These are phyloP conservation scores for Clarias batrachus DNA, from an alignment of 2,113 vertebrate genomes.

Conservation along the genomic window DNA sequence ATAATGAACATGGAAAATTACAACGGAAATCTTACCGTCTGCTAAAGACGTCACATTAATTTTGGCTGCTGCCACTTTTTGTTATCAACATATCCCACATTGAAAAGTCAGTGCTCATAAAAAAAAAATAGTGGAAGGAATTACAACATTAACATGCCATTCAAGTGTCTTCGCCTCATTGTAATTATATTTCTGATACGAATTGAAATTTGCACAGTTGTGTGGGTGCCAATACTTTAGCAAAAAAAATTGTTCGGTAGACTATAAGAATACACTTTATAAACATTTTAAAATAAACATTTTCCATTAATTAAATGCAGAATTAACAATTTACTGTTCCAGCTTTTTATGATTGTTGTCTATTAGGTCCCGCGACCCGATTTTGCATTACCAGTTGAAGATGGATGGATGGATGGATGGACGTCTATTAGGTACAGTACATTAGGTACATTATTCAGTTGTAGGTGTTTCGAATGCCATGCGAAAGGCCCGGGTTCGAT, in stretches of 20 bases:
- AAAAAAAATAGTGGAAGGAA: background rate
- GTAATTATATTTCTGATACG: background rate
- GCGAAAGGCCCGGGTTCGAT: too few relatives aligned
- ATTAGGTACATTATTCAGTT: too few relatives aligned
- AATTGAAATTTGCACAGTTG: background rate
- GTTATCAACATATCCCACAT: background rate
- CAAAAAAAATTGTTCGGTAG: background rate
- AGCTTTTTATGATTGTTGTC: background rate
- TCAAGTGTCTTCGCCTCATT: background rate
- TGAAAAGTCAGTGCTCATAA: background rate
- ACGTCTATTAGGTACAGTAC: too few relatives aligned
- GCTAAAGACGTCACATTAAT: background rate
- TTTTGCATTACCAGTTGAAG: too few relatives aligned
- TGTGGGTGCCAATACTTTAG: background rate
- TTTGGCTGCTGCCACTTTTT: background rate
- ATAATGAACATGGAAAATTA: background rate
- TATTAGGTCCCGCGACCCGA: too few relatives aligned
- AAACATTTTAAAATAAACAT: background rate
- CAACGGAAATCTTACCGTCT: background rate
- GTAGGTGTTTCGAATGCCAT: too few relatives aligned
- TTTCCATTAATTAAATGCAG: background rate
- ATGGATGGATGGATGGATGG: too few relatives aligned
- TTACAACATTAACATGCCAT: background rate
- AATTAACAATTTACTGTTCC: background rate
- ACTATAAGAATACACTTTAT: background rate